phyloP scores from a whole-genome alignment of 2,797 vertebrate species.

The Crax fasciolata region DNA sequence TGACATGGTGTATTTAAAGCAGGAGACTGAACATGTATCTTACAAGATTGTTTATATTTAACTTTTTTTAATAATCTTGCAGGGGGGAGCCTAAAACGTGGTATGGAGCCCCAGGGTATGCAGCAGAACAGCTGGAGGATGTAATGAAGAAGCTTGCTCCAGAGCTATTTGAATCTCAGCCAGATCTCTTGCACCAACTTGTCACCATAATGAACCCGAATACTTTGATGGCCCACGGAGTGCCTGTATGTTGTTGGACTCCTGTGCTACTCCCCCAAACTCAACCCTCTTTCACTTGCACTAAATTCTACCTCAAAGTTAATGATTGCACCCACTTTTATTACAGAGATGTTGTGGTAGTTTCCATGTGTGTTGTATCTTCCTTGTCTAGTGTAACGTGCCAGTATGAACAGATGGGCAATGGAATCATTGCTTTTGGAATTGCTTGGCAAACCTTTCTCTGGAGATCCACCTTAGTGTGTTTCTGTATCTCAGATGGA shows the following conservation, averaged over 20 bases:
- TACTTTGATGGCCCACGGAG: constrained; percentile 95
- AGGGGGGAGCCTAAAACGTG: constrained; percentile 99
- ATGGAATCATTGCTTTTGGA: constrained; percentile 19
- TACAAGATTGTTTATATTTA: constrained; percentile 43
- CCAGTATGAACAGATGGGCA: constrained; percentile 12
- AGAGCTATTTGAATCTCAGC: constrained; percentile 96
- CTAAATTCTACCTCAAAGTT: not conserved
- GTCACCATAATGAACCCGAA: constrained; percentile 99
- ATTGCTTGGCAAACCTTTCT: constrained; percentile 26
- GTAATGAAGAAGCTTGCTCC: constrained; percentile 98
- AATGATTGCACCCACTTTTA: not conserved
- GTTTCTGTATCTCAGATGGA: constrained; percentile 9
- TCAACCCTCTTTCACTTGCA: not conserved
- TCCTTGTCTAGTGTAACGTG: not conserved
- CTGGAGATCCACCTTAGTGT: constrained; percentile 39
- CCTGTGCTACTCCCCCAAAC: constrained; percentile 43
- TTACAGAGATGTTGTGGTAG: not conserved
- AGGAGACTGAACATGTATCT: constrained; percentile 52
- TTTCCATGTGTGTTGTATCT: constrained; percentile 30
- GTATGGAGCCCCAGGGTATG: constrained; percentile 97
- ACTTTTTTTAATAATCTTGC: constrained; percentile 69
- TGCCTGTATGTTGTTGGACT: constrained; percentile 89
- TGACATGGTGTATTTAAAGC: constrained; percentile 15
- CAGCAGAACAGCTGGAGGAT: constrained; percentile 94
- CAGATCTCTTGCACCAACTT: constrained; percentile 97